phyloP scores from a whole-genome alignment of 1,140 invertebrate species.

The Drosophila teissieri region DNA sequence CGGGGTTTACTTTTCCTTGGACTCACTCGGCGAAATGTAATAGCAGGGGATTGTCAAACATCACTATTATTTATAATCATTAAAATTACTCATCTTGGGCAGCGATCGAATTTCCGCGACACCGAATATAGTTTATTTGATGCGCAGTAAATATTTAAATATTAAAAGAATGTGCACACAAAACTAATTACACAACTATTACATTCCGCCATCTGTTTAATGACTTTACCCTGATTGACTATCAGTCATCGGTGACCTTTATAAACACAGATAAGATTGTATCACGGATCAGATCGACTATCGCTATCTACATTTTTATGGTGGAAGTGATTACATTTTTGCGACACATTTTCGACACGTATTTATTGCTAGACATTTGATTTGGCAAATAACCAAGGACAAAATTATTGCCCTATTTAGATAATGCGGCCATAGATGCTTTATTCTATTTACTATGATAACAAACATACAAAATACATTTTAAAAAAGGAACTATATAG shows the following conservation, averaged over 20 bases:
- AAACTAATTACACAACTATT: neutral
- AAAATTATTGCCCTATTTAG: neutral
- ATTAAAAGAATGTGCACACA: too few species aligned
- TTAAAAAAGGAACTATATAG: too few species aligned
- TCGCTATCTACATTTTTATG: neutral
- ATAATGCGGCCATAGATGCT: neutral
- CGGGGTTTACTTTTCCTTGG: slow-evolving; percentile 33
- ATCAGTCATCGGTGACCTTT: slow-evolving; percentile 6
- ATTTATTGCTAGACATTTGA: neutral
- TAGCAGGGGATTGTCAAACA: slow-evolving; percentile 1
- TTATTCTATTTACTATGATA: too few species aligned
- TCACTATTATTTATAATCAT: neutral
- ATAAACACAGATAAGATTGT: slow-evolving; percentile 3
- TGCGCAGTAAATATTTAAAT: too few species aligned
- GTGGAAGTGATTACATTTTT: neutral
- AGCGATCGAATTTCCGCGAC: neutral
- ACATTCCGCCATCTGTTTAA: neutral
- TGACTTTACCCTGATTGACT: neutral
- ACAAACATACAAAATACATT: too few species aligned
- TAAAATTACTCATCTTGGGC: neutral
- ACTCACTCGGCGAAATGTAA: neutral
- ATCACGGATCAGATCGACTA: neutral
- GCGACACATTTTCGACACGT: neutral
- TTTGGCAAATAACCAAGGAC: neutral
- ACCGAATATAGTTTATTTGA: neutral